These are phyloP conservation scores for Parus major DNA, from an alignment of 2,113 vertebrate genomes.

Conservation along the genomic window DNA sequence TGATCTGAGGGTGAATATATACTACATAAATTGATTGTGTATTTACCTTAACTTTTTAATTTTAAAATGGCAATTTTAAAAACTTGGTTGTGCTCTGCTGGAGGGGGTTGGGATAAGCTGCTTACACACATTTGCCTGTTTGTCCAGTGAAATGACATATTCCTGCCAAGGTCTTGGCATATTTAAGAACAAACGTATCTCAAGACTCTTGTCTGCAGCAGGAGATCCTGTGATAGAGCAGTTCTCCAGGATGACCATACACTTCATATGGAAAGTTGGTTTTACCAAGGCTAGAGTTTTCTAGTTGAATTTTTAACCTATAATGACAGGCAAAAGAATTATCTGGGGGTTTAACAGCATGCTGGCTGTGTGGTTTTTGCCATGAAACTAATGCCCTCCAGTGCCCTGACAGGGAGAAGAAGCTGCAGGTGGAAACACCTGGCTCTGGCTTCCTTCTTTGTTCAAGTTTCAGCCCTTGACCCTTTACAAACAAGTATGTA, in stretches of 20 bases:
- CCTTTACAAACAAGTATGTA: constrained; percentile 12
- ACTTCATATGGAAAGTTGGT: constrained; percentile 43
- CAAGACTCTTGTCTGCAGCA: constrained; percentile 67
- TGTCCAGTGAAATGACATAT: constrained; percentile 73
- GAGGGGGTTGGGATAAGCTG: constrained; percentile 77
- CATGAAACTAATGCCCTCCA: constrained; percentile 41
- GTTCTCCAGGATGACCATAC: constrained; percentile 46
- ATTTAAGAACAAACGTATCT: constrained; percentile 50
- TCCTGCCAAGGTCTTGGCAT: constrained; percentile 62
- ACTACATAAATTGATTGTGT: constrained; percentile 83
- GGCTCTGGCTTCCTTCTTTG: constrained; percentile 28
- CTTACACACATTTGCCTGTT: constrained; percentile 76
- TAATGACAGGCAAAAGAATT: constrained; percentile 29
- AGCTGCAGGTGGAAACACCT: constrained; percentile 32
- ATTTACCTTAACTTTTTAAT: constrained; percentile 82
- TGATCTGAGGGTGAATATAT: constrained; percentile 81
- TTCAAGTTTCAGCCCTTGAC: constrained; percentile 38
- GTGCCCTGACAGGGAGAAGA: constrained; percentile 40
- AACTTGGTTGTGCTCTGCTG: constrained; percentile 81
- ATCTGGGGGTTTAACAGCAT: neutral
- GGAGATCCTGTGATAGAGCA: constrained; percentile 65
- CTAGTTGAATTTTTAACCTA: constrained; percentile 22
- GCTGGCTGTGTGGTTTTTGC: constrained; percentile 37
- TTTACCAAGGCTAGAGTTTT: constrained; percentile 42
- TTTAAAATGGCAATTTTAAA: constrained; percentile 81